A percentile compares a stretch with the other conserved stretches of the same genome.
Evolutionary conservation across 2,113 vertebrate species (phyloP).

Genomic region (Zosterops borbonicus): DNA sequence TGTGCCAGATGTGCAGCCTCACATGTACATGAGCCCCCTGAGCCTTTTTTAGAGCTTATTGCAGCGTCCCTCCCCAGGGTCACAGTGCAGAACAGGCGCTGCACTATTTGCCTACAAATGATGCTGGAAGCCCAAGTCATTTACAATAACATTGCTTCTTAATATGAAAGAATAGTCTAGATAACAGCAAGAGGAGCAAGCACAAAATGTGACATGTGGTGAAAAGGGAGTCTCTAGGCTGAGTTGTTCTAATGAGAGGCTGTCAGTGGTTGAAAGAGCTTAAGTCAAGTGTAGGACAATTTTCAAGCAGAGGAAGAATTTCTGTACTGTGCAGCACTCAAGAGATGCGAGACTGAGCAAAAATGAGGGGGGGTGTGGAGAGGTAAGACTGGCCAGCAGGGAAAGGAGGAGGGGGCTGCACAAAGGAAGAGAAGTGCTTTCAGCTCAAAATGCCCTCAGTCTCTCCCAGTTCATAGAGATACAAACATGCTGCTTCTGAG

Average conservation of each 20-base stretch:
- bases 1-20: neutral
- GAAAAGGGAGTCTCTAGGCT: neutral
- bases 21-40: accelerated
- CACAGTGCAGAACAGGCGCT: accelerated
- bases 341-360: neutral
- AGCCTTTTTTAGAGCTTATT: neutral
- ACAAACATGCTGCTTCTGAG: constrained; percentile 4
- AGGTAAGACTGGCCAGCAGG: accelerated
- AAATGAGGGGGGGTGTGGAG: neutral
- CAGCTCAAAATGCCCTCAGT: neutral
- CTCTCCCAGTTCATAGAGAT: neutral
- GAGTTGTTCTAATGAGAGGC: constrained; percentile 27
- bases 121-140: neutral
- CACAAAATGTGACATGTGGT: neutral
- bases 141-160: neutral
- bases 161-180: neutral
- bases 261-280: neutral
- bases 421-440: constrained; percentile 27
- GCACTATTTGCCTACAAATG: neutral
- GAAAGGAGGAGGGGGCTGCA: neutral
- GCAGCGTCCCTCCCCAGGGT: accelerated
- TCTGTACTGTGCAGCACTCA: neutral
- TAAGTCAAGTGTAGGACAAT: constrained; percentile 9
- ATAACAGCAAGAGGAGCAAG: neutral
- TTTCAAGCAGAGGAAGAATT: constrained; percentile 2